Base-by-base conservation (phyloP, 2,113 vertebrate species). In the human region DNA sequence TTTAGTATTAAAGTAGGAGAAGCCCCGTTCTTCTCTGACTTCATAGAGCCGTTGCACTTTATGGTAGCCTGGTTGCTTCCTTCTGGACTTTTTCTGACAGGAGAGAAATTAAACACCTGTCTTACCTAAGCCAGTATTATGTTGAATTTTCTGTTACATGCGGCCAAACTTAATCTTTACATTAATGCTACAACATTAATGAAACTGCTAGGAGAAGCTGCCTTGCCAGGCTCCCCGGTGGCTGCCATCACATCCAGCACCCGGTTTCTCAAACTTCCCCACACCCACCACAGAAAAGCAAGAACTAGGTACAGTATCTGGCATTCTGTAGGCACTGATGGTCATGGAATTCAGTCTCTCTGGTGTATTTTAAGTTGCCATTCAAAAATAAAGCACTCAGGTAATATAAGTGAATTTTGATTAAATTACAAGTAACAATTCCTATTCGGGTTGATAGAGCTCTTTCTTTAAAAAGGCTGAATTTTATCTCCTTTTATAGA, bases 361-460 rank as follows among this genome's bases (percentile, higher is more conserved):
- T 40, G 66, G 43, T 43, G 66, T 81, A 64, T n/a, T 75, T 88
- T 61, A 38, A 88, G 30, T 68, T 57, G 64, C 72, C 70, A 9
- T n/a, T 90, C 85, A 20, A 4, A 57, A 87, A 50, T n/a, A 93
- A 86, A 86, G 61, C 45, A 43, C 40, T 93, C 45, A 2, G 64
- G 87, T 82, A 55, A 92, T 43, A 83, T 45, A 83, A 92, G 94
- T 17, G 17, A 59, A 76, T 95, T 76, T 59, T 80, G 90, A 89
- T 48, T 61, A 90, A 79, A 94, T 94, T 35, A 40, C 75, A 68
- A 4, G 55, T 68, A 84, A 80, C 72, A 32, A 84, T 80, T 96
- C 90, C 88, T 87, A 8, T 83, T 90, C 90, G 90, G 79, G 85
- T 76, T 55, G 72, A 76, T 27, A 80, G 93, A 88, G 82, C 8